Evolutionary conservation across 2,888 invertebrate species (phyloP), one percentile per base, ranked within the genome.

Genomic region (Hoplodrina ambigua): DNA sequence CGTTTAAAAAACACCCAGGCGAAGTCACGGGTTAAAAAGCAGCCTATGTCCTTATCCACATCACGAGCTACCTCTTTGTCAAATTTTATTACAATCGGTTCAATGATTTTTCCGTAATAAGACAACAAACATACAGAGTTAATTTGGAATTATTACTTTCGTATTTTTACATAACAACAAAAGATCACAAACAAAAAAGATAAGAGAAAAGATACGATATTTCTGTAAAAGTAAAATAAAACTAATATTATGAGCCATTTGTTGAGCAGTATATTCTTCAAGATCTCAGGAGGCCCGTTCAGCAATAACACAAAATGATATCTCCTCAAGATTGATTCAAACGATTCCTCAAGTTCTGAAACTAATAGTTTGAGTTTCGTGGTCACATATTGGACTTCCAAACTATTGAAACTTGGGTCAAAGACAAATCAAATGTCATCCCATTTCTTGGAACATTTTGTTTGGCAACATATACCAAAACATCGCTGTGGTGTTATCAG

Each of bases 311-410:
- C 49, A 61, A 62, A 50, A 46, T 7, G 6, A 10, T 25, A 20
- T 50, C 44, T n/a, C 44, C 25, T 19, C 19, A 54, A 62, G 72
- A 62, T 58, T n/a, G 11, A 54, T 58, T 25, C 20, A 72, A 62
- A 13, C 17, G 53, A 54, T 64, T 30, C 25, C 65, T 30, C 11
- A 57, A 73, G 49, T 65, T 65, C 25, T 7, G 15, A 64, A 53
- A 73, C 69, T 69, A 13, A 78, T 74, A 60, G 74, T 55, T 68
- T 41, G 15, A 64, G 41, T 61, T 60, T 5, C 13, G 33, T 15
- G n/a, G 37, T 33, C 44, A 56, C n/a, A 61, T 52, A 75, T 74
- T 66, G 75, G 52, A 25, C 52, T 57, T 8, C 5, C 11, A 17
- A 62, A 66, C 67, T 55, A 66, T 60, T 62, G 53, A 55, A 52